Percentiles rank a stretch among this genome's conserved stretches.
Conservation (phyloP, 2,113 vertebrate genomes). For the Phocoena sinus region DNA sequence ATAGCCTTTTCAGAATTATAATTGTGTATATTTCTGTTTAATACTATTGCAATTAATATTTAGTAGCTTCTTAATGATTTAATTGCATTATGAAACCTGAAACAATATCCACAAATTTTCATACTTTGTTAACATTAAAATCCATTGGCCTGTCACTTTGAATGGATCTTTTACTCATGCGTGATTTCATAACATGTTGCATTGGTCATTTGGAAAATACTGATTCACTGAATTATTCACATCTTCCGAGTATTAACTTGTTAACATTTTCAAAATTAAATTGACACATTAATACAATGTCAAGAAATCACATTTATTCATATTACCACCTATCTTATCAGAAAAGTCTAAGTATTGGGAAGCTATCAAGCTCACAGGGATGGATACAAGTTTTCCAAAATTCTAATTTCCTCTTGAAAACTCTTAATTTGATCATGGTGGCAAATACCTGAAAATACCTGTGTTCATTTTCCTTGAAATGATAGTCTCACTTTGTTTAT, state of each 20-base stretch:
- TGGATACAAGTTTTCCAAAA: not conserved
- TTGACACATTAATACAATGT: not conserved
- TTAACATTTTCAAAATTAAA: constrained; percentile 3
- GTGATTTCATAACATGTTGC: not conserved
- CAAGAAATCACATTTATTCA: constrained; percentile 9
- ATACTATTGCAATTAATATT: not conserved
- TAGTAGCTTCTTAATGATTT: not conserved
- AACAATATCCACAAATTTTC: not conserved
- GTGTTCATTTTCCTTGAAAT: not conserved
- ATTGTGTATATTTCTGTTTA: not conserved
- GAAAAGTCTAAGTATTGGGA: not conserved
- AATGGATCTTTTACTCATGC: not conserved
- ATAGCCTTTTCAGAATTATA: not conserved
- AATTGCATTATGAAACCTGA: constrained; percentile 1
- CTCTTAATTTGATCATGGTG: not conserved
- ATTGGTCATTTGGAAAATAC: constrained; percentile 5
- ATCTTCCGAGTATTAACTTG: not conserved
- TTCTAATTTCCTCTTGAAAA: not conserved
- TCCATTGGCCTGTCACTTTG: not conserved
- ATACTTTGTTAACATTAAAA: not conserved
- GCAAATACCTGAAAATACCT: not conserved
- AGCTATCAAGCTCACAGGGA: not conserved
- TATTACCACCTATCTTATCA: not conserved
- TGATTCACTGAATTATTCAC: not conserved
- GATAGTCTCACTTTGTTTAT: constrained; percentile 4